Evolutionary conservation across 2,113 vertebrate species (phyloP), one percentile per base, ranked within the genome.

Genomic region (Petroica traversi): DNA sequence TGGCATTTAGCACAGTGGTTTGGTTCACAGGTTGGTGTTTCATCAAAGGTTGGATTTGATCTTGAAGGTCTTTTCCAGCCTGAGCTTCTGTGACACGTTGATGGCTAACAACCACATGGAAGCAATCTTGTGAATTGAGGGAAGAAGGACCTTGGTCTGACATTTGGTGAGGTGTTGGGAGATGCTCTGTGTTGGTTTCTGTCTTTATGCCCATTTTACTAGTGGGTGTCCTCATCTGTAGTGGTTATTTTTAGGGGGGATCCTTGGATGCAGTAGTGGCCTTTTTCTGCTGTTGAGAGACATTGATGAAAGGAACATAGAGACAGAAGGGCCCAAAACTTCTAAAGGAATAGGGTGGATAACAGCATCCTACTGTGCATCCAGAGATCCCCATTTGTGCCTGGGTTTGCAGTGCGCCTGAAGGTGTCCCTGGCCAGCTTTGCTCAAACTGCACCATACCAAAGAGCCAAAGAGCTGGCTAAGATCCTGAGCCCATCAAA

Each of bases 391-490:
- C 6, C 28, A 2, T 69, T 62, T 67, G 55, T 40, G 28, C 19
- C 43, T 59, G 78, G 23, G 4, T 86, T 79, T 76, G 75, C 18
- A 12, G 8, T 69, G 25, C 63, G 45, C 43, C 20, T 19, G 28
- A 48, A 28, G 31, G 76, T 91, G 51, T 84, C 51, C 34, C 38
- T 54, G 48, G 12, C 61, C 57, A 77, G 14, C 41, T 24, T 7
- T 62, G 33, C 46, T 86, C 5, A 0, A 59, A 54, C 29, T 18
- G 11, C 8, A 24, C 8, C 14, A 2, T 0, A 17, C 61, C 1
- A 1, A 25, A 71, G 61, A 90, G 25, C 54, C 34, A 36, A 16
- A 55, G 77, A 82, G 52, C 40, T 92, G 86, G 15, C 66, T 85
- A 41, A 54, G 33, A 46, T 91, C 84, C 76, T 34, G 14, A 74